Evolutionary conservation across 2,113 vertebrate species (phyloP).

Genomic region (Scortum barcoo): DNA sequence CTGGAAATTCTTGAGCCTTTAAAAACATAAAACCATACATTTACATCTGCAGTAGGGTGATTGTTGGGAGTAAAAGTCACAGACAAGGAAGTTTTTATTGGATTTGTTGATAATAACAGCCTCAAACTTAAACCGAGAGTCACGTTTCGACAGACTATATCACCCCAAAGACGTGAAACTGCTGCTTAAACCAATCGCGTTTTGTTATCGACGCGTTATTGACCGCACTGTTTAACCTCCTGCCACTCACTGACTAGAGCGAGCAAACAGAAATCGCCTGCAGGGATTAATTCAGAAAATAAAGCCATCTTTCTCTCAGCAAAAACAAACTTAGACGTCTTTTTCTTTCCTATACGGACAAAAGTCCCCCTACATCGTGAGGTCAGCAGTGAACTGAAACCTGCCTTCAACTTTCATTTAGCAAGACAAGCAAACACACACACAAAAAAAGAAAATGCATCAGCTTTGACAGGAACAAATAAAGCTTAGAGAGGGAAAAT

Average conservation of each 20-base stretch:
- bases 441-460: background rate
- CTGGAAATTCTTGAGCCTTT: too few species aligned
- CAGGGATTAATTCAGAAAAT: conserved; percentile 33
- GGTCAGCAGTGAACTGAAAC: conserved; percentile 13
- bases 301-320: background rate
- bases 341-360: background rate
- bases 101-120: background rate
- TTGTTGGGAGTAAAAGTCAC: too few species aligned
- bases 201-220: background rate
- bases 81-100: background rate
- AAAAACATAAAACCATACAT: too few species aligned
- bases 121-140: background rate
- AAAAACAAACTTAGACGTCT: background rate
- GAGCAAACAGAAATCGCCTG: conserved; percentile 1
- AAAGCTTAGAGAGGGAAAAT: background rate
- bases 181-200: background rate
- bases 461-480: background rate
- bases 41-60: too few species aligned
- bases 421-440: conserved; percentile 16
- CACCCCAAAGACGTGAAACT: background rate
- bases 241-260: conserved; percentile 10
- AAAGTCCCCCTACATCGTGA: background rate
- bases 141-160: background rate
- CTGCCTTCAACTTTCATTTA: conserved; percentile 4
- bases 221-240: conserved; percentile 13